phyloP scores from a whole-genome alignment of 2,888 invertebrate species.

The Orchesellides sinensis region DNA sequence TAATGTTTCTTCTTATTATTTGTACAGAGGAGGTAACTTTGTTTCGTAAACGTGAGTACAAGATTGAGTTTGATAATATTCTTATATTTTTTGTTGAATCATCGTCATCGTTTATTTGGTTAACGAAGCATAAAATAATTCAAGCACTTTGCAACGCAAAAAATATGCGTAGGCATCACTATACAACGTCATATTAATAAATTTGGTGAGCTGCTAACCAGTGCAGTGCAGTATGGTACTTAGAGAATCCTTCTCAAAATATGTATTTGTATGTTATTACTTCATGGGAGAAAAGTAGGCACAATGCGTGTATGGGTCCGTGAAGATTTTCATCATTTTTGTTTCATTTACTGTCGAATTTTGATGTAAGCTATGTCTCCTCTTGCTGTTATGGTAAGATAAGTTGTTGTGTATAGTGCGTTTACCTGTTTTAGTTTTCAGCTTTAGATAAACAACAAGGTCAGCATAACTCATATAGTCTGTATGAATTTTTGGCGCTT shows the following conservation, averaged over 20 bases:
- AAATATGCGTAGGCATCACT: too few relatives aligned
- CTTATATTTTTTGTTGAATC: constrained; percentile 7
- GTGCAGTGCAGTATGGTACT: not conserved
- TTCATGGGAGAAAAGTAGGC: not conserved
- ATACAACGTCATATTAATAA: not conserved
- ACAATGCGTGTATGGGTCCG: not conserved
- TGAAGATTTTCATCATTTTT: constrained; percentile 11
- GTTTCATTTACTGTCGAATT: constrained; percentile 28
- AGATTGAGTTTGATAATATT: not conserved
- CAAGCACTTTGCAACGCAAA: not conserved
- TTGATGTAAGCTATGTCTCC: constrained; percentile 17
- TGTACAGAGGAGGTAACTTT: not conserved
- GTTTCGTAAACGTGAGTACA: not conserved
- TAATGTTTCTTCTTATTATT: not conserved
- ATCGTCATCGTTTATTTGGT: constrained; percentile 25
- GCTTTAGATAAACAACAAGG: constrained; percentile 29
- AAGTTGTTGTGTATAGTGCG: not conserved
- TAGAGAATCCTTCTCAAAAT: not conserved
- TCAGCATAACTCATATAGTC: not conserved
- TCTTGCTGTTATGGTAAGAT: not conserved
- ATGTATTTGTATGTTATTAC: not conserved
- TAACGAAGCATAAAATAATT: constrained; percentile 41
- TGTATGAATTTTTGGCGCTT: not conserved
- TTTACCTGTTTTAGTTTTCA: constrained; percentile 6
- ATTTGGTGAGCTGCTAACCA: not conserved